phyloP scores from a whole-genome alignment of 2,888 invertebrate genomes.

The Hedychridium roseum region DNA sequence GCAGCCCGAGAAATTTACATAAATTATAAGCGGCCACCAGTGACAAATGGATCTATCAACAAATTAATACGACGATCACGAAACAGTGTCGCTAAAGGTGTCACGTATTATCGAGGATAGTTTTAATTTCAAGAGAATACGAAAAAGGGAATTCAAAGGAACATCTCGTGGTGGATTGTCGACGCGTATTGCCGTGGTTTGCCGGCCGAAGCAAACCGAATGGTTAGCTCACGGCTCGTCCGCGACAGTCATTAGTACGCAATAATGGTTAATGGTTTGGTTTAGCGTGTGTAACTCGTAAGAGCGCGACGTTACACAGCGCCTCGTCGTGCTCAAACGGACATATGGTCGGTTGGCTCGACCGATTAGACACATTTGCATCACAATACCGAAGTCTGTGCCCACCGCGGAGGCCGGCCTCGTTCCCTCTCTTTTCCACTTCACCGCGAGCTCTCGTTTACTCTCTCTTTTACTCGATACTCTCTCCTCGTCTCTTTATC shows the following conservation, averaged over 20 bases:
- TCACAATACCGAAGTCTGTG: constrained; percentile 58
- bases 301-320: constrained; percentile 29
- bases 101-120: too few relatives aligned
- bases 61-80: too few relatives aligned
- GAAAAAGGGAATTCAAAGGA: too few relatives aligned
- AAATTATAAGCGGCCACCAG: too few relatives aligned
- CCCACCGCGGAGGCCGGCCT: constrained; percentile 42
- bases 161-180: too few relatives aligned
- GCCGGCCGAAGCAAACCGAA: background rate
- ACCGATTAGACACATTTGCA: constrained; percentile 63
- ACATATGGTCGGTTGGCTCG: constrained; percentile 62
- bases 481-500: constrained; percentile 14
- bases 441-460: constrained; percentile 13
- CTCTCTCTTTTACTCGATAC: constrained; percentile 10
- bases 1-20: too few relatives aligned
- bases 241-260: constrained; percentile 47
- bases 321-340: constrained; percentile 47
- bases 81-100: too few relatives aligned
- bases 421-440: constrained; percentile 4
- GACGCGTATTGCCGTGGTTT: too few relatives aligned
- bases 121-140: too few relatives aligned
- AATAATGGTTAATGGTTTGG: constrained; percentile 52
- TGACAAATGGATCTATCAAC: too few relatives aligned
- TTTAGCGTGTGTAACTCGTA: constrained; percentile 42
- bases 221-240: constrained; percentile 21